phyloP scores from a whole-genome alignment of 2,888 invertebrate species.

The Callimorpha dominula region DNA sequence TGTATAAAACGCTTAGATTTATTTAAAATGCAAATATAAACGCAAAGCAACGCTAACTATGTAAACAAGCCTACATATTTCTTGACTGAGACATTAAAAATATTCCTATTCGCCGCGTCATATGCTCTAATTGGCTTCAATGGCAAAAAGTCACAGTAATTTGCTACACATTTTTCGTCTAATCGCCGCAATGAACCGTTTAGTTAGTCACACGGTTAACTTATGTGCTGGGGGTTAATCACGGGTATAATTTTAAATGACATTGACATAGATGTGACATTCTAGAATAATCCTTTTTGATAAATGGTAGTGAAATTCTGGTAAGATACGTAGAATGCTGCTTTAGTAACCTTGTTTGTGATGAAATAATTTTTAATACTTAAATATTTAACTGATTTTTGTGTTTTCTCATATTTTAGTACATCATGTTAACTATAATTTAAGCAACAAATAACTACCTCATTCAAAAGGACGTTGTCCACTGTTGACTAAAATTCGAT shows the following conservation, averaged over 20 bases:
- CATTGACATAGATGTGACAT: constrained; percentile 59
- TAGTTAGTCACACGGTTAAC: constrained; percentile 58
- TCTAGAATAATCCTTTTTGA: constrained; percentile 59
- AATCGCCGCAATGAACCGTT: constrained; percentile 73
- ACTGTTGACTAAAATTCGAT: too few relatives aligned
- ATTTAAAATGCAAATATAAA: background rate
- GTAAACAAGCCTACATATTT: constrained; percentile 12
- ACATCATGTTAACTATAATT: too few relatives aligned
- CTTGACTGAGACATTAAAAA: constrained; percentile 27
- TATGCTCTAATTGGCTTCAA: constrained; percentile 46
- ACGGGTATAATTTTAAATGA: constrained; percentile 76
- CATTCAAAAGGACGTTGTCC: too few relatives aligned
- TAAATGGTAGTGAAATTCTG: constrained; percentile 23
- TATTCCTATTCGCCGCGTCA: constrained; percentile 32
- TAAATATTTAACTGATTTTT: too few relatives aligned
- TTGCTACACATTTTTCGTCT: constrained; percentile 70
- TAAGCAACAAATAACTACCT: too few relatives aligned
- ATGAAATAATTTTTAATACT: constrained; percentile 1
- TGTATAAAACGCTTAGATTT: background rate
- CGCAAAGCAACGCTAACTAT: background rate
- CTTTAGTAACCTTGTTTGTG: constrained; percentile 23
- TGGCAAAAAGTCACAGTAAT: constrained; percentile 58
- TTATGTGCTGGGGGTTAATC: constrained; percentile 65
- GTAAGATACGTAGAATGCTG: background rate
- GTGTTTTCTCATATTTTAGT: too few relatives aligned